Base-by-base conservation (phyloP, 2,113 vertebrate genomes). In the Pomatorhinus ruficollis region DNA sequence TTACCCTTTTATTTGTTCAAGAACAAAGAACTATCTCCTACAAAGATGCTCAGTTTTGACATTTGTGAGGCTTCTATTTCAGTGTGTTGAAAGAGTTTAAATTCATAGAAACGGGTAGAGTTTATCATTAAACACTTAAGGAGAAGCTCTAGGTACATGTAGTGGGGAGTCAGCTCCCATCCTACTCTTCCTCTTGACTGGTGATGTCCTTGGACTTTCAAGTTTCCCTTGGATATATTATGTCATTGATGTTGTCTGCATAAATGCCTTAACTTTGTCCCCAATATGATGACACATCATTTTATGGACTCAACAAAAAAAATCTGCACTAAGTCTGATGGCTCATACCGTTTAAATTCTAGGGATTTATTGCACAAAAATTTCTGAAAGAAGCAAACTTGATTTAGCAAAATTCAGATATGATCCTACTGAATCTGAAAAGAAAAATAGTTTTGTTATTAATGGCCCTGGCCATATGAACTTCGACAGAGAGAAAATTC, bases 271-370 rank as follows among this genome's bases (percentile, higher is more conserved):
- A n/a, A 21, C 9, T 65, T 60, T 27, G 7, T 66, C 71, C 15
- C 35, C 12, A 52, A 3, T 49, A 52, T 1, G 4, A 13, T 25
- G 27, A 54, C 4, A 5, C 8, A 21, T 15, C 44, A 5, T 15
- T 71, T 35, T 42, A 47, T 39, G 30, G 72, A 56, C 10, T 39
- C 40, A 53, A 27, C 19, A 56, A 52, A 47, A 50, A 39, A 54
- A 8, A 33, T 4, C 8, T 61, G 6, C 7, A 3, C 16, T 49
- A 27, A 56, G 7, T 30, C 49, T 40, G 25, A 71, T 1, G 1
- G 47, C 7, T 45, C 47, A 23, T 18, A 50, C 2, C 14, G 35
- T 12, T 15, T 30, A 22, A 83, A 53, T 49, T 68, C 68, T 37
- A 83, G 15, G 33, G 9, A 65, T 44, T 11, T 9, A 22, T 3